Evolutionary conservation across 2,888 invertebrate genomes (phyloP), one percentile per base, ranked within the genome.

Genomic region (Andrena fulva): DNA sequence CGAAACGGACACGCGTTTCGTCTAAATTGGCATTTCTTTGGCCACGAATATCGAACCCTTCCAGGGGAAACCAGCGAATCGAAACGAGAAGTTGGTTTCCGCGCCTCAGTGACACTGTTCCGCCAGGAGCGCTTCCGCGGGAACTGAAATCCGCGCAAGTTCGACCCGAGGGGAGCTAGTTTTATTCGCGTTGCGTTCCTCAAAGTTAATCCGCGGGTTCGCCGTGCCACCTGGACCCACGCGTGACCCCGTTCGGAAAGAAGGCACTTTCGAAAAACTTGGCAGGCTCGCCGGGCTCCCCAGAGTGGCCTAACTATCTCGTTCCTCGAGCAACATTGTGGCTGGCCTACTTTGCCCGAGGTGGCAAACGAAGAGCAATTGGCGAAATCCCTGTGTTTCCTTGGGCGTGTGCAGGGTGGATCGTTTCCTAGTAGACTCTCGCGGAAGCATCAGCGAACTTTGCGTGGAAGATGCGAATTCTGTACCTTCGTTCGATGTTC

Each of bases 121-220:
- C 35, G 8, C 20, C 24, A 54, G 20, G 20, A 52, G 12, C 35
- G 35, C 2, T 42, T 42, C 35, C 35, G 35, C 52, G 20, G 52
- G 7, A 31, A 12, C 27, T 29, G 5, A 12, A 29, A 29, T 12
- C 31, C 31, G 8, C n/a, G 8, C 7, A 10, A 33, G 31, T 35
- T 5, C 7, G 20, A 35, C 24, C 24, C 63, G 35, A 31, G n/a
- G 6, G 29, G 24, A 20, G 29, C 27, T 50, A 76, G 27, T 50
- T 69, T 20, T 42, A 71, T 77, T 66, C 66, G 27, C 42, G 24
- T 52, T 27, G 31, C 70, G 52, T 77, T 66, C 42, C 52, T 27
- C 35, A 16, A 27, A 27, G 48, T 71, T 80, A 77, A 80, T 80
- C 77, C 77, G 24, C 16, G 50, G 64, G 52, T 77, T 56, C 77